Base-by-base conservation (phyloP, 2,113 vertebrate genomes). In the Nothocercus julius region DNA sequence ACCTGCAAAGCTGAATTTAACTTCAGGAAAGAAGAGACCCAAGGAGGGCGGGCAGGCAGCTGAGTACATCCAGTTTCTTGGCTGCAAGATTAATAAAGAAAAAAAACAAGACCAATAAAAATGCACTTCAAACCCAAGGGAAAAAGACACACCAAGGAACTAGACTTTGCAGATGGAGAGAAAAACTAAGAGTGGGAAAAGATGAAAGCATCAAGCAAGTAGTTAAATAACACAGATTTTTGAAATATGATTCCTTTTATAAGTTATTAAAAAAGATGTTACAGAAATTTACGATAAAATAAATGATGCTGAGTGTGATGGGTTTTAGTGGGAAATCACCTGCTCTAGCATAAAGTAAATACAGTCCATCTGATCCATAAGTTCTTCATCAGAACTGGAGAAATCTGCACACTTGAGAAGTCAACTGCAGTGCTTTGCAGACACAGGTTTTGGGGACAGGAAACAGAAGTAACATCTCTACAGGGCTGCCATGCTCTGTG, bases 391-490 rank as follows among this genome's bases (percentile, higher is more conserved):
- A 68, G 62, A 93, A 90, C 20, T 32, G 45, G 10, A 51, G 54
- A 74, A 67, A 30, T 9, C 20, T 34, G 21, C 11, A 18, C 34
- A 62, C 22, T 85, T 42, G 1, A 92, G 63, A 8, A 5, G 58
- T 22, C 61, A 81, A 36, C 45, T 45, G 49, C 17, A 49, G 13
- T 16, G 49, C 76, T 93, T 38, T 27, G 54, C 84, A 90, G 66
- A 81, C 2, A 1, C n/a, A 27, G 11, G 21, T 74, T 92, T 72
- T 64, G 66, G 54, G 68, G 87, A 87, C 56, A 88, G 86, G 74
- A 91, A 87, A n/a, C 19, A 78, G 88, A 94, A 85, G 92, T 45
- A 44, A 4, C 47, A 92, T 84, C 74, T 82, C 56, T 74, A 51
- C 18, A 25, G 1, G 44, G 64, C 45, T 53, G 91, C 64, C 28